Conservation (phyloP, 2,888 invertebrate species). For the Synanthedon myopaeformis region DNA sequence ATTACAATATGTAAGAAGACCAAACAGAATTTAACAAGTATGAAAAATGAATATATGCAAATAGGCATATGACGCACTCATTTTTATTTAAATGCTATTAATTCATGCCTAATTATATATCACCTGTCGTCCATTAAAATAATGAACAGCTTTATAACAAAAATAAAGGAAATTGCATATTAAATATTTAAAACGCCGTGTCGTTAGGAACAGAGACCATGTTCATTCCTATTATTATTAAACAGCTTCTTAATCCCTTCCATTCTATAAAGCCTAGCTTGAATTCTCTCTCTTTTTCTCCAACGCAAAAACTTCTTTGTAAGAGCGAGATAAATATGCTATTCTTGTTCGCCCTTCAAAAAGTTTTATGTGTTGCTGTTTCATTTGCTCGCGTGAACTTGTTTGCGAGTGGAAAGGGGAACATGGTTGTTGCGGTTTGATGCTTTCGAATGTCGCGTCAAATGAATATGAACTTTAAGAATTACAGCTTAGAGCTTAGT, state of each 20-base stretch:
- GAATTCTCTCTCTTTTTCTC: slow-evolving; percentile 34
- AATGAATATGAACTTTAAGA: slow-evolving; percentile 13
- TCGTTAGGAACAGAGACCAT: slow-evolving; percentile 58
- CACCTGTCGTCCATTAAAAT: slow-evolving; percentile 43
- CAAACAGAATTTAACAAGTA: background rate
- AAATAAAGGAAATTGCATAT: slow-evolving; percentile 63
- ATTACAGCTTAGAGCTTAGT: slow-evolving; percentile 1
- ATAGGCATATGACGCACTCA: slow-evolving; percentile 16
- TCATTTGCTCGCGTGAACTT: slow-evolving; percentile 36
- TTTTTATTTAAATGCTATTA: slow-evolving; percentile 26
- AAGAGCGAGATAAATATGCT: slow-evolving; percentile 27
- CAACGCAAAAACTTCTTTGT: slow-evolving; percentile 18
- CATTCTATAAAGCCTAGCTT: slow-evolving; percentile 28
- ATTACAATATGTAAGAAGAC: no score
- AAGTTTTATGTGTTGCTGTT: slow-evolving; percentile 28
- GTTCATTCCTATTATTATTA: slow-evolving; percentile 63
- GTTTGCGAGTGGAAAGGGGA: slow-evolving; percentile 43
- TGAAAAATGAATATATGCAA: slow-evolving; percentile 13
- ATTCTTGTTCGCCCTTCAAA: slow-evolving; percentile 15
- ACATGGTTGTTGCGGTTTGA: slow-evolving; percentile 35
- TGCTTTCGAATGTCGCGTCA: slow-evolving; percentile 19
- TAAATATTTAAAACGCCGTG: slow-evolving; percentile 65
- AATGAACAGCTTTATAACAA: slow-evolving; percentile 38
- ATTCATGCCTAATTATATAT: slow-evolving; percentile 40
- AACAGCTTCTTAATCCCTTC: slow-evolving; percentile 59